Conservation (phyloP, 2,113 vertebrate species). For the Saccopteryx bilineata region DNA sequence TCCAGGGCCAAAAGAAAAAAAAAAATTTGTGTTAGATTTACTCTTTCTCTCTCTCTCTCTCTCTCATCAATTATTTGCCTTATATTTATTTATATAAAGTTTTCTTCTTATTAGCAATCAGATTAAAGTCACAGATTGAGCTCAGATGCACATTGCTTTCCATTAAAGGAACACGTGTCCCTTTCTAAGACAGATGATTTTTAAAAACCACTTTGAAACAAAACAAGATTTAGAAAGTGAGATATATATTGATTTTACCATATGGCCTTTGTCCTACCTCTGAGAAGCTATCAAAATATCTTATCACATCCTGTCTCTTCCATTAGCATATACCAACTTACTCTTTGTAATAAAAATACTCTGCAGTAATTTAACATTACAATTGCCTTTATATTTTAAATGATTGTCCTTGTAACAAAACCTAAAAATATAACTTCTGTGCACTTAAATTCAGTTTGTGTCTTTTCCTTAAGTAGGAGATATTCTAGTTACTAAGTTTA, state of each 20-base stretch:
- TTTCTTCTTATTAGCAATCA: conserved; percentile 55
- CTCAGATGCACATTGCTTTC: background rate
- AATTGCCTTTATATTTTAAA: conserved; percentile 58
- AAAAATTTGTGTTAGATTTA: conserved; percentile 55
- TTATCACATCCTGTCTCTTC: conserved; percentile 10
- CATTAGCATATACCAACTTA: conserved; percentile 40
- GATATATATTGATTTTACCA: conserved; percentile 62
- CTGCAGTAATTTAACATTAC: background rate
- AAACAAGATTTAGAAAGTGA: conserved; percentile 68
- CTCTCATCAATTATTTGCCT: conserved; percentile 43
- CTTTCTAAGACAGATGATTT: conserved; percentile 58
- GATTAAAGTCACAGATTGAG: conserved; percentile 60
- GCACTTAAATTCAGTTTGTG: conserved; percentile 39
- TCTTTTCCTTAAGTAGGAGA: conserved; percentile 47
- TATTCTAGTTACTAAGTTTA: conserved; percentile 1
- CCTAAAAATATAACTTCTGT: conserved; percentile 48
- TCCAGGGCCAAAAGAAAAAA: conserved; percentile 33
- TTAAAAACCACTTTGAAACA: conserved; percentile 62
- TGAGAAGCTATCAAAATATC: background rate
- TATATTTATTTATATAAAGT: conserved; percentile 53
- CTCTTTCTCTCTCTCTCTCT: background rate
- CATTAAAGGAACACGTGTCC: conserved; percentile 46
- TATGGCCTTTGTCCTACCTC: conserved; percentile 44
- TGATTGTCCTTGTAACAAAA: conserved; percentile 18
- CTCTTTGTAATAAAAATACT: conserved; percentile 50